Conservation (phyloP, 2,797 vertebrate species). For the Rhynchotus rufescens region DNA sequence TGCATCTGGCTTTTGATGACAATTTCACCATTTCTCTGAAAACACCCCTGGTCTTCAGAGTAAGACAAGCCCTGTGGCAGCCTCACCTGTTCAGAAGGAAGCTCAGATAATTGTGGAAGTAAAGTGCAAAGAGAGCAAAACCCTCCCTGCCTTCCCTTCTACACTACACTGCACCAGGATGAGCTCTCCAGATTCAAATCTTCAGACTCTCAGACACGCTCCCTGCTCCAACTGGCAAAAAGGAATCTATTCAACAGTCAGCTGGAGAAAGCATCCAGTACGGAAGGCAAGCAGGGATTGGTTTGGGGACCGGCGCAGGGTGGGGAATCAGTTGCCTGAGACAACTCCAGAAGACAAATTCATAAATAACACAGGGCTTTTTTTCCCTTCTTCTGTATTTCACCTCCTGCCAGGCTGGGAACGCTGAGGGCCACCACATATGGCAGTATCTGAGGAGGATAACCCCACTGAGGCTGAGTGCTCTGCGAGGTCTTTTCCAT, state of each 20-base stretch:
- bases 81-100: slow-evolving; percentile 41
- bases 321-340: slow-evolving; percentile 5
- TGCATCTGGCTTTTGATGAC: slow-evolving; percentile 10
- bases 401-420: background rate
- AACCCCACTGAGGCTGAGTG: background rate
- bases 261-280: background rate
- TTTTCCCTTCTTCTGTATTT: background rate
- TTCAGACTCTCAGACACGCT: background rate
- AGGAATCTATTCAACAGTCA: slow-evolving; percentile 24
- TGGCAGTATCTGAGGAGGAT: background rate
- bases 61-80: slow-evolving; percentile 51
- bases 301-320: background rate
- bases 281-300: slow-evolving; percentile 1
- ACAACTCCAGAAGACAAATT: background rate
- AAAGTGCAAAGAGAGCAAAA: slow-evolving; percentile 20
- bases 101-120: background rate
- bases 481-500: background rate
- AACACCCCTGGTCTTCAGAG: slow-evolving; percentile 38
- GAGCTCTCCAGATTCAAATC: background rate
- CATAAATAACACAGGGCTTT: slow-evolving; percentile 16
- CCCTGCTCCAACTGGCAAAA: slow-evolving; percentile 1
- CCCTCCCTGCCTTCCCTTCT: background rate
- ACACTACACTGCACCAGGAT: too few relatives aligned
- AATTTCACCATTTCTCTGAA: slow-evolving; percentile 19
- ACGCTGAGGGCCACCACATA: background rate